phyloP scores from a whole-genome alignment of 1,140 invertebrate species.

The Limonius californicus region DNA sequence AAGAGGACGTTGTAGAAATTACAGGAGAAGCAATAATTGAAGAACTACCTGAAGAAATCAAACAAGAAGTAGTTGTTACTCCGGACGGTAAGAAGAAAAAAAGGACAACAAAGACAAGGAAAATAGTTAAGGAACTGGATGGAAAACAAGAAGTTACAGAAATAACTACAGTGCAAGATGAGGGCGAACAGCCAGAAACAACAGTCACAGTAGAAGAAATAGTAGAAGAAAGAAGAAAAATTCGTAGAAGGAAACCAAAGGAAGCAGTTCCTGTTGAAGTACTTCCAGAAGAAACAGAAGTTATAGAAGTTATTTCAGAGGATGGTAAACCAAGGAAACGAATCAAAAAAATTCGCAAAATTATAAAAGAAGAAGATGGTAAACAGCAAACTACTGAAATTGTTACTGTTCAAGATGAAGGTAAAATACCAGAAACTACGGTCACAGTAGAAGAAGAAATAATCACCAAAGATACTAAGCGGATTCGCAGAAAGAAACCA shows the following conservation, averaged over 20 bases:
- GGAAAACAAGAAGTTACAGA: constrained; percentile 36
- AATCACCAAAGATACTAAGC: constrained; percentile 34
- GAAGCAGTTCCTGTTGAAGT: constrained; percentile 37
- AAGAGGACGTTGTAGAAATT: too few relatives aligned
- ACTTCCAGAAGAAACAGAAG: constrained; percentile 45
- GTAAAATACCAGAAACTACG: constrained; percentile 39
- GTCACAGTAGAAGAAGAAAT: constrained; percentile 47
- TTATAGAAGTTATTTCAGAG: constrained; percentile 38
- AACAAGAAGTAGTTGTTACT: constrained; percentile 37
- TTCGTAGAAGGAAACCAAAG: constrained; percentile 37
- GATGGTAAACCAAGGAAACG: constrained; percentile 39
- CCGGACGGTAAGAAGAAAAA: constrained; percentile 40
- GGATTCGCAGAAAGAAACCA: not conserved
- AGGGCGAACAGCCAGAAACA: constrained; percentile 6
- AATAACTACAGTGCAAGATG: constrained; percentile 37
- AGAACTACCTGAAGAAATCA: constrained; percentile 46
- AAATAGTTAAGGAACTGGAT: constrained; percentile 39
- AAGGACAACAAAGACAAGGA: constrained; percentile 38
- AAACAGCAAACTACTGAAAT: constrained; percentile 42
- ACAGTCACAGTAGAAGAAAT: constrained; percentile 32
- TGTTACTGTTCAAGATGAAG: constrained; percentile 41
- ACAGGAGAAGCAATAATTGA: constrained; percentile 35
- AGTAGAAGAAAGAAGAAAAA: constrained; percentile 44
- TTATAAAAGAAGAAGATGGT: constrained; percentile 38
- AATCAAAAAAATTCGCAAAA: constrained; percentile 36